These are phyloP conservation scores for Meloidogyne exigua DNA, from an alignment of 1,140 invertebrate species.

Conservation along the genomic window DNA sequence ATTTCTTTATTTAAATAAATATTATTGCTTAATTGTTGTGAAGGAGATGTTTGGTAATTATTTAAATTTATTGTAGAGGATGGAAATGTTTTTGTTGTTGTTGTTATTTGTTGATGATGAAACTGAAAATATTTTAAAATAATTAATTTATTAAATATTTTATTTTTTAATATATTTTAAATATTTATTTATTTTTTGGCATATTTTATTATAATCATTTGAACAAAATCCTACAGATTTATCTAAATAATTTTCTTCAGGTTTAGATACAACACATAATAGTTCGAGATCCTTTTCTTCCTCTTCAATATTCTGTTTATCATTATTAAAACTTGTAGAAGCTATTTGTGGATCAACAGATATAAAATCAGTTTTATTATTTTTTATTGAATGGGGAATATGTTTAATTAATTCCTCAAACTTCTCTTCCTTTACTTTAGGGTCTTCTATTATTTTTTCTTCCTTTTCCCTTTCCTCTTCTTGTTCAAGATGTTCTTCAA, in stretches of 20 bases:
- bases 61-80: neutral
- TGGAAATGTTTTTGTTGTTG: neutral
- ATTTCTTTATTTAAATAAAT: neutral
- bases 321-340: neutral
- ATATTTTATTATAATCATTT: neutral
- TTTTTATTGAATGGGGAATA: neutral
- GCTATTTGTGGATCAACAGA: neutral
- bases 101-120: neutral
- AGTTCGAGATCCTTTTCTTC: neutral
- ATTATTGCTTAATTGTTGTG: neutral
- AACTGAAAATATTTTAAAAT: neutral
- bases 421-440: neutral
- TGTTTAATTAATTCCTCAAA: neutral
- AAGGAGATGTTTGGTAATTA: neutral
- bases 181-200: neutral
- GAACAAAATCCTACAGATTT: neutral
- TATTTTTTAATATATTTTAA: neutral
- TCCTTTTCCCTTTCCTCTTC: neutral
- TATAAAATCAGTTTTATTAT: neutral
- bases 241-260: neutral
- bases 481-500: neutral
- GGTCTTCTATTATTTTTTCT: neutral
- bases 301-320: neutral
- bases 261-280: neutral
- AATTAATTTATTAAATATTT: neutral